A percentile compares a stretch with the other conserved stretches of the same genome.
These are phyloP conservation scores for Charaxes varanes DNA, from an alignment of 1,140 invertebrate genomes.

Conservation along the genomic window DNA sequence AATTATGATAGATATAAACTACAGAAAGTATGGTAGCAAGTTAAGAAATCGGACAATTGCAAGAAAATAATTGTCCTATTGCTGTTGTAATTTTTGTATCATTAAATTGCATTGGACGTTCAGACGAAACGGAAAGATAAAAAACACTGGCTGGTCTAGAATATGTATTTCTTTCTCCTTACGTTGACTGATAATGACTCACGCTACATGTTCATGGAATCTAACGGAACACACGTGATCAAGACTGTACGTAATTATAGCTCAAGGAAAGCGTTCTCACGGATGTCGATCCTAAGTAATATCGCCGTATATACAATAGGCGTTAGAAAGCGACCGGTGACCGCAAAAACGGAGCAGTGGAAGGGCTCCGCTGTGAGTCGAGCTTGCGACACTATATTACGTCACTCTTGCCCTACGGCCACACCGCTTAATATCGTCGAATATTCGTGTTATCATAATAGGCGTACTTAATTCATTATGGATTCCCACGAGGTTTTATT, in stretches of 20 bases:
- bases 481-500: too few relatives aligned
- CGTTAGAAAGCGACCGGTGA: conserved; percentile 66
- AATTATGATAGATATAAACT: too few relatives aligned
- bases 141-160: too few relatives aligned
- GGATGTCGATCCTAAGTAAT: conserved; percentile 52
- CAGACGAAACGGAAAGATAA: too few relatives aligned
- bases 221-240: conserved; percentile 24
- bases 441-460: too few relatives aligned
- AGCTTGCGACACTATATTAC: conserved; percentile 59
- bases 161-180: conserved; percentile 1
- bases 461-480: too few relatives aligned
- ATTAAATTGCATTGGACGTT: too few relatives aligned
- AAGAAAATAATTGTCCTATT: too few relatives aligned
- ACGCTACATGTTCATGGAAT: conserved; percentile 17
- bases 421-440: too few relatives aligned
- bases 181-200: conserved; percentile 16
- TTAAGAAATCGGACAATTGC: too few relatives aligned
- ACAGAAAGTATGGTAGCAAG: too few relatives aligned
- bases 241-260: conserved; percentile 36
- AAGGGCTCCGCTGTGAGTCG: conserved; percentile 39
- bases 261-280: conserved; percentile 45
- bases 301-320: conserved; percentile 53
- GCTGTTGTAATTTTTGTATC: too few relatives aligned
- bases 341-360: conserved; percentile 62
- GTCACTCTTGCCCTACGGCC: conserved; percentile 55